Evolutionary conservation across 2,113 vertebrate species (phyloP).

Genomic region (Brachirus orientalis): DNA sequence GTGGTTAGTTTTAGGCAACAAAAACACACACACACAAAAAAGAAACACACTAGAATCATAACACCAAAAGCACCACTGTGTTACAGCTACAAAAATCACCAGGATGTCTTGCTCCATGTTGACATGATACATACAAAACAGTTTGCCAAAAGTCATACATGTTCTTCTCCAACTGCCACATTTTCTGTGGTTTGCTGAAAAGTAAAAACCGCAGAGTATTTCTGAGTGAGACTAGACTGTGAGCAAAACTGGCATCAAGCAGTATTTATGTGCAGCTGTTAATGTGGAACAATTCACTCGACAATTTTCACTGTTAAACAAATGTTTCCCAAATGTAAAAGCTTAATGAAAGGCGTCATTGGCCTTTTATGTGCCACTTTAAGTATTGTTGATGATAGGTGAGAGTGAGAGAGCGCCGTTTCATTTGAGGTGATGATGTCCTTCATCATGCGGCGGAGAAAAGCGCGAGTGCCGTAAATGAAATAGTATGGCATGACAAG

Average conservation of each 20-base stretch:
- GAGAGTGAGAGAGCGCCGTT: background rate
- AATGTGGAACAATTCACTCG: background rate
- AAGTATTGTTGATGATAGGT: background rate
- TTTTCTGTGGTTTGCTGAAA: no score
- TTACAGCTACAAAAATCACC: no score
- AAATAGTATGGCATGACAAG: background rate
- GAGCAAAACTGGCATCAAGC: slow-evolving; percentile 2
- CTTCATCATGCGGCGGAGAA: slow-evolving; percentile 11
- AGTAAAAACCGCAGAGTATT: background rate
- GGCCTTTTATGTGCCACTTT: background rate
- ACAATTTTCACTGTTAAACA: background rate
- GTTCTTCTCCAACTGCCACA: no score
- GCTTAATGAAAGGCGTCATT: slow-evolving; percentile 3
- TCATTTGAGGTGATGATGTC: background rate
- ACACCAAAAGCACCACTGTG: no score
- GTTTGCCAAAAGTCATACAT: no score
- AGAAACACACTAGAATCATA: no score
- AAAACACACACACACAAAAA: no score
- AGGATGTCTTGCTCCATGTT: no score
- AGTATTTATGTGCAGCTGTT: background rate
- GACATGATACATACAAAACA: no score
- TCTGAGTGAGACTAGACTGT: background rate
- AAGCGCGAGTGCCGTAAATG: slow-evolving; percentile 14
- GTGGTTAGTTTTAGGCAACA: no score
- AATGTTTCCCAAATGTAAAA: background rate